Conservation (phyloP, 2,888 invertebrate species). For the Lobophora halterata region DNA sequence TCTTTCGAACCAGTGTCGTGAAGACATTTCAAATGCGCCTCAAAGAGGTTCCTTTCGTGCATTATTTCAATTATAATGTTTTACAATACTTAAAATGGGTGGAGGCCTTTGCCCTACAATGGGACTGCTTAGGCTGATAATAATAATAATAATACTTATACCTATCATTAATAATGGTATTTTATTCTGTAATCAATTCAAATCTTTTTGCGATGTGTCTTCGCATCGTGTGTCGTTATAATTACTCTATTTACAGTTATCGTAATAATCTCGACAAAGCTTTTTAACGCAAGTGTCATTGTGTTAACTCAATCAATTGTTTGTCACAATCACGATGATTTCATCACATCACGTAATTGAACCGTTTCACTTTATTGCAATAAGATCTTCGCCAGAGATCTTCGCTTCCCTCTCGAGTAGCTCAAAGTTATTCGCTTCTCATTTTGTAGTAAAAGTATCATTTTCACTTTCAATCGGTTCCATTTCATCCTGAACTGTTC, state of each 20-base stretch:
- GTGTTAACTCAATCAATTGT: constrained; percentile 10
- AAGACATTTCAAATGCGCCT: too few species aligned
- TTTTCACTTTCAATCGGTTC: constrained; percentile 2
- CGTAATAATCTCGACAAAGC: constrained; percentile 3
- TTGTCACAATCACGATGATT: constrained; percentile 13
- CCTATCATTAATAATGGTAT: not conserved
- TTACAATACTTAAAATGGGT: too few species aligned
- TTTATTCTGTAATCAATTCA: not conserved
- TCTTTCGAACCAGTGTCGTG: too few species aligned
- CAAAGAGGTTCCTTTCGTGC: too few species aligned
- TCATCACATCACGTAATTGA: constrained; percentile 18
- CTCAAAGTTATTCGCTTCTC: constrained; percentile 1
- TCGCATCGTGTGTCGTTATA: not conserved
- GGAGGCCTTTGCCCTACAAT: too few species aligned
- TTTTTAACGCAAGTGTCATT: constrained; percentile 12
- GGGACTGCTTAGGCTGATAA: too few species aligned
- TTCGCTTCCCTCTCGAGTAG: too few species aligned
- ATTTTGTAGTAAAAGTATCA: constrained; percentile 1
- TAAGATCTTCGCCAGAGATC: constrained; percentile 2
- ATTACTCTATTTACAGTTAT: constrained; percentile 9
- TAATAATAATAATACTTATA: too few species aligned
- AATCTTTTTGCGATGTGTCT: not conserved
- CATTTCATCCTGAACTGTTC: constrained; percentile 3
- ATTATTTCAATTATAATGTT: too few species aligned
- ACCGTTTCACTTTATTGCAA: constrained; percentile 14